Conservation (phyloP, 2,888 invertebrate species). For the Schizaphis graminum region DNA sequence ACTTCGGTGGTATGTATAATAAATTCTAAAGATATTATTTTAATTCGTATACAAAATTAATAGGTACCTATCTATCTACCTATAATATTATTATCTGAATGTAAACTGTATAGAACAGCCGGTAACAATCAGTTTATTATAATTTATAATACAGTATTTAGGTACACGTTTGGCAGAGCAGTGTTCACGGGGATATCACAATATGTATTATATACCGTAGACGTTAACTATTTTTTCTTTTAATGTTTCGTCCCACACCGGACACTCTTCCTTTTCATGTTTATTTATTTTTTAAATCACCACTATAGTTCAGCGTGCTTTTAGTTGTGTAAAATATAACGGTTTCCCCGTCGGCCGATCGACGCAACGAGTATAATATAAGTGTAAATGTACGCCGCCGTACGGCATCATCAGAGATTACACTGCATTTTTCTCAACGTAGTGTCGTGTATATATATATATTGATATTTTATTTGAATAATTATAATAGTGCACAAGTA, state of each 20-base stretch:
- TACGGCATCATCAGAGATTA: conserved; percentile 5
- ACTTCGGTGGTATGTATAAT: background rate
- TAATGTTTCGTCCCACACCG: background rate
- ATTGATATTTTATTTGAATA: conserved; percentile 62
- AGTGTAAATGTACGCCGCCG: background rate
- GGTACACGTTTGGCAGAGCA: background rate
- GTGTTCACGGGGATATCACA: background rate
- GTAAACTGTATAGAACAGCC: background rate
- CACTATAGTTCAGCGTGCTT: background rate
- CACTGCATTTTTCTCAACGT: conserved; percentile 49
- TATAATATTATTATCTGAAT: background rate
- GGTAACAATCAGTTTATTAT: conserved; percentile 7
- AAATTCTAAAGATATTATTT: background rate
- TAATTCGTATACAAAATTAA: background rate
- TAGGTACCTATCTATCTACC: background rate
- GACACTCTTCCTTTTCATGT: conserved; percentile 29
- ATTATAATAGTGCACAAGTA: conserved; percentile 42
- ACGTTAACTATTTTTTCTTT: background rate
- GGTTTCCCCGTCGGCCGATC: conserved; percentile 10
- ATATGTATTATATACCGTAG: conserved; percentile 19
- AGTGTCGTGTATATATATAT: conserved; percentile 5
- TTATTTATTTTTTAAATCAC: background rate
- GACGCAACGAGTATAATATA: background rate
- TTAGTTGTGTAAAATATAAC: conserved; percentile 39
- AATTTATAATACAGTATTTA: background rate